Conservation (phyloP, 2,113 vertebrate genomes). For the Macroglossus sobrinus region DNA sequence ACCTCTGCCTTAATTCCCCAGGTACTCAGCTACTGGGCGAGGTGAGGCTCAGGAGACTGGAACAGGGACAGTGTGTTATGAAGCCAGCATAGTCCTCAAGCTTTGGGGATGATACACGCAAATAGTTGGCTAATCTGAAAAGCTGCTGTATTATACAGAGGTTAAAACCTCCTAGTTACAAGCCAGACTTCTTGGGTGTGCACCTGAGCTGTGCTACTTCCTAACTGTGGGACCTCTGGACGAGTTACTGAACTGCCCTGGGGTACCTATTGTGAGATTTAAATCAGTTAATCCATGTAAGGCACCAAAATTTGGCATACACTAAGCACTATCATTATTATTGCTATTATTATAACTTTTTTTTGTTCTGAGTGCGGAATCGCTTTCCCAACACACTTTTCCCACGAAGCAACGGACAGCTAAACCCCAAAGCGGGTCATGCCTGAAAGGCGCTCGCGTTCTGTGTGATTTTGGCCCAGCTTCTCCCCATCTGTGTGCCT, state of each 20-base stretch:
- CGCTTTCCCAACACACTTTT: constrained; percentile 36
- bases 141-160: neutral
- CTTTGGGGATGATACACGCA: neutral
- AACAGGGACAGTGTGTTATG: neutral
- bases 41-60: neutral
- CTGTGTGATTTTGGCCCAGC: neutral
- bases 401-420: neutral
- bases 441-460: neutral
- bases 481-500: neutral
- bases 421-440: neutral
- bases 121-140: neutral
- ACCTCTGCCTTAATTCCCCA: neutral
- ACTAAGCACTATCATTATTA: neutral
- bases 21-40: neutral
- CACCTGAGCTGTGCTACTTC: neutral
- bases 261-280: neutral
- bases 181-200: neutral
- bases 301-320: neutral
- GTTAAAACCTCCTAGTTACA: neutral
- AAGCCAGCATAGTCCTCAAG: neutral
- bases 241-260: neutral
- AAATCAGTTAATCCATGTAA: neutral
- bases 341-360: constrained; percentile 7
- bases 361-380: neutral
- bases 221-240: neutral